phyloP scores from a whole-genome alignment of 2,888 invertebrate genomes.

The Cremastobaeus sp. region DNA sequence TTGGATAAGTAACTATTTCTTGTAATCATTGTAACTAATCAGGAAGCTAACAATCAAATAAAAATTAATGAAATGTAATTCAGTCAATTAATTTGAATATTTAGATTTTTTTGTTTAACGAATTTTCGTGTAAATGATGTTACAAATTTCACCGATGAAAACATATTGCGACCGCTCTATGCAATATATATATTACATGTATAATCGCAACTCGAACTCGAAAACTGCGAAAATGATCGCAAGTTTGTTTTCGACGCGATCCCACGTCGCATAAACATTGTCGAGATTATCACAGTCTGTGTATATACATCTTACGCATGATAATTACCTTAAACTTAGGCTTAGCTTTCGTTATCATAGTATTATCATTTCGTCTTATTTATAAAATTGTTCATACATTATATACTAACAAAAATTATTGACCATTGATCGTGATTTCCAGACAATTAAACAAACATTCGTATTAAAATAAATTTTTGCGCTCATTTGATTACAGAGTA shows the following conservation, averaged over 20 bases:
- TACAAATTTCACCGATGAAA: slow-evolving; percentile 15
- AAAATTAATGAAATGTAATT: too few relatives aligned
- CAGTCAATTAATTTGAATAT: too few relatives aligned
- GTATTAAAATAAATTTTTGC: slow-evolving; percentile 50
- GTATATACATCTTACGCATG: slow-evolving; percentile 77
- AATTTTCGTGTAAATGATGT: slow-evolving; percentile 12
- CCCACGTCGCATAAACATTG: slow-evolving; percentile 70
- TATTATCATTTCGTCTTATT: slow-evolving; percentile 48
- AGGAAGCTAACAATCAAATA: too few relatives aligned
- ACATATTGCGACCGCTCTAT: slow-evolving; percentile 19
- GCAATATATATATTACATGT: background rate
- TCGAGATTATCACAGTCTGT: slow-evolving; percentile 78
- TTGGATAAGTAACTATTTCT: too few relatives aligned
- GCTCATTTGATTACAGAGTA: slow-evolving; percentile 1
- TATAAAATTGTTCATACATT: slow-evolving; percentile 47
- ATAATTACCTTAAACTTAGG: slow-evolving; percentile 64
- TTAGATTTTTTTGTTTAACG: too few relatives aligned
- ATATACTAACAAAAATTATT: slow-evolving; percentile 52
- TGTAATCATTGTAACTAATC: too few relatives aligned
- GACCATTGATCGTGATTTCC: slow-evolving; percentile 18
- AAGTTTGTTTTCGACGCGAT: slow-evolving; percentile 62
- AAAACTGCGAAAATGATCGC: slow-evolving; percentile 21
- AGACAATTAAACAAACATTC: slow-evolving; percentile 17
- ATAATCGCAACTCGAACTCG: slow-evolving; percentile 2
- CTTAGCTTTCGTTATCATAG: slow-evolving; percentile 54